Conservation (phyloP, 2,113 vertebrate species). For the Cinclus mexicanus region DNA sequence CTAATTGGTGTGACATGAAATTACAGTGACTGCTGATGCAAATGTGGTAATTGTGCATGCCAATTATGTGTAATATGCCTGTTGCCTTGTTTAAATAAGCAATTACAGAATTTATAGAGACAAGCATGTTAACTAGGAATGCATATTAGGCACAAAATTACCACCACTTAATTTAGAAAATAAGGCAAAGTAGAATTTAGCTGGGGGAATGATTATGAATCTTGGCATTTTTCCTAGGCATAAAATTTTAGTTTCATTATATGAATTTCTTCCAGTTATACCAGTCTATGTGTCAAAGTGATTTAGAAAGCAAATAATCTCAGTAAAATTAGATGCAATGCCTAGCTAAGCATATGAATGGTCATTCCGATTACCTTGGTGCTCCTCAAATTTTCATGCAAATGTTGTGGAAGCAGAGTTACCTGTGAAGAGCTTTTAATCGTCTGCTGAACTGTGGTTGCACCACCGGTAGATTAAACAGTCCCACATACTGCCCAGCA, state of each 20-base stretch:
- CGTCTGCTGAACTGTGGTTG: neutral
- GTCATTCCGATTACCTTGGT: neutral
- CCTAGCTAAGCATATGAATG: neutral
- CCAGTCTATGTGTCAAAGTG: neutral
- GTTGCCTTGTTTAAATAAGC: constrained; percentile 51
- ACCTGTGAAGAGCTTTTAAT: neutral
- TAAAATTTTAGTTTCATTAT: constrained; percentile 33
- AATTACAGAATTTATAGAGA: constrained; percentile 60
- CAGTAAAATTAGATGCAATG: neutral
- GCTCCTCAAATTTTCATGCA: neutral
- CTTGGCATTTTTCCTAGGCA: constrained; percentile 37
- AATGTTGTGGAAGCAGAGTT: neutral
- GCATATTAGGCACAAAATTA: constrained; percentile 54
- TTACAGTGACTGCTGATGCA: constrained; percentile 41
- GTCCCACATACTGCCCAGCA: neutral
- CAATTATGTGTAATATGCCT: constrained; percentile 54
- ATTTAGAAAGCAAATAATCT: constrained; percentile 16
- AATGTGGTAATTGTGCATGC: constrained; percentile 41
- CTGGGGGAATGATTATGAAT: constrained; percentile 19
- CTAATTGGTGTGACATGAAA: constrained; percentile 43
- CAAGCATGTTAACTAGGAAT: constrained; percentile 57
- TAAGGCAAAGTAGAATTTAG: constrained; percentile 26
- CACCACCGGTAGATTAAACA: neutral
- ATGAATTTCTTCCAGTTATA: constrained; percentile 21
- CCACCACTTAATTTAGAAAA: constrained; percentile 59